These are phyloP conservation scores for Limnephilus lunatus DNA, from an alignment of 2,888 invertebrate species.

Conservation along the genomic window DNA sequence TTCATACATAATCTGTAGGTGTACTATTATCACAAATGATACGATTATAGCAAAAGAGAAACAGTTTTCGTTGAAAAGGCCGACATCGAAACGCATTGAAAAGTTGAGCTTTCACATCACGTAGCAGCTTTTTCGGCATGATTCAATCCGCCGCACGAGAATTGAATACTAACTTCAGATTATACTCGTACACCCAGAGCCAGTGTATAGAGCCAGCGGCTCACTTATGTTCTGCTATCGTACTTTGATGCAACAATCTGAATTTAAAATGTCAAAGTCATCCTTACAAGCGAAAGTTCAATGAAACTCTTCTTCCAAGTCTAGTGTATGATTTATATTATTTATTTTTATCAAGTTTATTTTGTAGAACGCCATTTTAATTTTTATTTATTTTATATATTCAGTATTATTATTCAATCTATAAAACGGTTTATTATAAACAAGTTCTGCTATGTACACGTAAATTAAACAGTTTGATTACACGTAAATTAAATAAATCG, in stretches of 20 bases:
- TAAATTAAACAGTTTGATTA: no score
- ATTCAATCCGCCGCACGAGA: slow-evolving; percentile 14
- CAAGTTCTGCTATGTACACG: no score
- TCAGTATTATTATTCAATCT: no score
- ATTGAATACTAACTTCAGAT: not conserved
- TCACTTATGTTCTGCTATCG: not conserved
- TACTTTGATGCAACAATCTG: slow-evolving; percentile 11
- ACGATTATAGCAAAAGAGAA: not conserved
- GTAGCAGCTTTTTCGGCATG: slow-evolving; percentile 31
- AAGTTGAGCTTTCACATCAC: not conserved
- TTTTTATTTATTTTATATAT: no score
- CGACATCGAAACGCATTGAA: not conserved
- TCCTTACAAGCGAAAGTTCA: not conserved
- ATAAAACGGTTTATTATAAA: no score
- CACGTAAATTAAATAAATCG: no score
- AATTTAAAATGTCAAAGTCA: not conserved
- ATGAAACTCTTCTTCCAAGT: not conserved
- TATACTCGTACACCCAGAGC: not conserved
- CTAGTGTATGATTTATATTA: not conserved
- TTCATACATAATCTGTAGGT: not conserved
- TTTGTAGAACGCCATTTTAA: no score
- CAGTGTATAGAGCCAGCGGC: not conserved
- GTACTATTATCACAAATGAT: not conserved
- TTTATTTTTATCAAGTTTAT: no score
- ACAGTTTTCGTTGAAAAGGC: not conserved